These are phyloP conservation scores for Lynx canadensis DNA, from an alignment of 2,113 vertebrate genomes.

Conservation along the genomic window DNA sequence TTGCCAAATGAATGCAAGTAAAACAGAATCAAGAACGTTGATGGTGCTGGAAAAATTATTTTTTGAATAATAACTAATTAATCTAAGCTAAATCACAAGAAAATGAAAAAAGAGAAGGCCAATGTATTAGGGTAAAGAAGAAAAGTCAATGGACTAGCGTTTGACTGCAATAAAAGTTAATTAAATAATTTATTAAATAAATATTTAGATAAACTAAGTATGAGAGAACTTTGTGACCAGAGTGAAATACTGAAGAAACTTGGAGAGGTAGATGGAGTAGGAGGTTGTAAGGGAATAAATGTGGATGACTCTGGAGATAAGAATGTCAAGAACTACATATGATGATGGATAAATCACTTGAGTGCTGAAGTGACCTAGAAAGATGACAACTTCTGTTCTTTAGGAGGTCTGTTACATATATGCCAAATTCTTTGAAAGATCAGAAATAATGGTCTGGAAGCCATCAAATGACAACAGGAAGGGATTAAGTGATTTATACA, in stretches of 20 bases:
- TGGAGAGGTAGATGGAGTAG: not conserved
- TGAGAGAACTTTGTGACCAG: not conserved
- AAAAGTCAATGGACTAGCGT: not conserved
- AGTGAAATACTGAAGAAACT: not conserved
- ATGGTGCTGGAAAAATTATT: not conserved
- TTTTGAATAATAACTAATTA: not conserved
- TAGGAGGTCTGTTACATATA: not conserved
- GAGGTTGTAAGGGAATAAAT: not conserved
- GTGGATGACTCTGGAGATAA: not conserved
- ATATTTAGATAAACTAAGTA: not conserved
- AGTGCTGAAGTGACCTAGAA: not conserved
- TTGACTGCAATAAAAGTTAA: not conserved
- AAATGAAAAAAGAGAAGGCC: not conserved
- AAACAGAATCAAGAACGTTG: not conserved
- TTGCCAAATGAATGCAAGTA: not conserved
- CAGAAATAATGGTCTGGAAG: not conserved
- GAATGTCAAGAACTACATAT: not conserved
- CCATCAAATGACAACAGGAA: not conserved
- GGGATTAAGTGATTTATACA: not conserved
- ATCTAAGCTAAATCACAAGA: not conserved
- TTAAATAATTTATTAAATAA: not conserved
- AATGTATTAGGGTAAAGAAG: not conserved
- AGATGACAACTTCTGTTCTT: not conserved
- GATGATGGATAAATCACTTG: not conserved
- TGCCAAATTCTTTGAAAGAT: not conserved